phyloP scores from a whole-genome alignment of 2,797 vertebrate species.

The Tadarida brasiliensis region DNA sequence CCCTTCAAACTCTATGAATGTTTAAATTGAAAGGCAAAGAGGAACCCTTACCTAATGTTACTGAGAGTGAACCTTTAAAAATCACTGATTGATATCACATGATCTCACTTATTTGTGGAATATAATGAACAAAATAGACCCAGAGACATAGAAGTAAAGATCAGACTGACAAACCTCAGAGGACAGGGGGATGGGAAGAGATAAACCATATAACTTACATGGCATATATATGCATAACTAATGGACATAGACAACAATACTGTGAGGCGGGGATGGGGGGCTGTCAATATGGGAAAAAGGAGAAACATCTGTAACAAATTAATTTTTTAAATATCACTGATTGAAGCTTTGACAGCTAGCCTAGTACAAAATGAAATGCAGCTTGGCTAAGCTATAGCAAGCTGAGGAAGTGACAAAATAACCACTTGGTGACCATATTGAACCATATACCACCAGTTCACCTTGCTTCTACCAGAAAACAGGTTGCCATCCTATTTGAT shows the following conservation, averaged over 20 bases:
- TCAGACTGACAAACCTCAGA: too few relatives aligned
- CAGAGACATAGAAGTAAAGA: too few relatives aligned
- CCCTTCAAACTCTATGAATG: background rate
- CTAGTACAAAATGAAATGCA: conserved; percentile 36
- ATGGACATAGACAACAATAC: too few relatives aligned
- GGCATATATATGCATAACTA: too few relatives aligned
- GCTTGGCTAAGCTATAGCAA: conserved; percentile 40
- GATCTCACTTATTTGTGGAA: too few relatives aligned
- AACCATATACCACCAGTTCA: background rate
- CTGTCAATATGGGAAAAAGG: too few relatives aligned
- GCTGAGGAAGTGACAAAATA: background rate
- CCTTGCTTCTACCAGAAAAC: background rate
- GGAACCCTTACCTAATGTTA: conserved; percentile 42
- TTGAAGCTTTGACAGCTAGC: conserved; percentile 26
- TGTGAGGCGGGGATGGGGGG: too few relatives aligned
- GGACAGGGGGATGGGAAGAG: too few relatives aligned
- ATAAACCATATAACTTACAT: too few relatives aligned
- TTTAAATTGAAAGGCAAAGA: conserved; percentile 66
- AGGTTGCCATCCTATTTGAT: conserved; percentile 9
- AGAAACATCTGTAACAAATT: too few relatives aligned
- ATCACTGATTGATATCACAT: background rate
- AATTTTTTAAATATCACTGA: background rate
- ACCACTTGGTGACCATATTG: background rate
- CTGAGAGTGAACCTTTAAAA: conserved; percentile 64
- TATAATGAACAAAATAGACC: too few relatives aligned